Conservation (phyloP, 2,888 invertebrate genomes). For the Gastracanthus pulcherrimus region DNA sequence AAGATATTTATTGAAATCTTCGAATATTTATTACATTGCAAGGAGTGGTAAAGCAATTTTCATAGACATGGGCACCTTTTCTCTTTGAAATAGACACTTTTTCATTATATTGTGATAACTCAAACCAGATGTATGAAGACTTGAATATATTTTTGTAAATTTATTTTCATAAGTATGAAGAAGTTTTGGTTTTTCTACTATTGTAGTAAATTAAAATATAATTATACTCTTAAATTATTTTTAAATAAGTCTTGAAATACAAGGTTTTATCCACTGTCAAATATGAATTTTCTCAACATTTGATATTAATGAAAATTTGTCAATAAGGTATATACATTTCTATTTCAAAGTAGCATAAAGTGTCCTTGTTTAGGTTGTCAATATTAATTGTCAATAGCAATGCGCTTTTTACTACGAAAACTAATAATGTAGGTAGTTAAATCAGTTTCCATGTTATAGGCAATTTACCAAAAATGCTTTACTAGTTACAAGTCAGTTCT, state of each 20-base stretch:
- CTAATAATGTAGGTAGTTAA: conserved; percentile 38
- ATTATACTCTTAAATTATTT: too few relatives aligned
- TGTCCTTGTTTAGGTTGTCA: conserved; percentile 50
- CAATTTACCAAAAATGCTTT: conserved; percentile 56
- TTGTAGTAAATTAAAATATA: too few relatives aligned
- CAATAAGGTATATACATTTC: not conserved
- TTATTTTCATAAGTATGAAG: too few relatives aligned
- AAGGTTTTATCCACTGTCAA: not conserved
- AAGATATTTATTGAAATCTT: conserved; percentile 36
- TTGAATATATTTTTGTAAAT: not conserved
- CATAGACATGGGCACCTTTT: conserved; percentile 34
- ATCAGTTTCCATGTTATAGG: conserved; percentile 39
- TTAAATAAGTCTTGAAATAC: too few relatives aligned
- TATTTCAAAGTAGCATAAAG: conserved; percentile 44
- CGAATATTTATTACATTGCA: conserved; percentile 33
- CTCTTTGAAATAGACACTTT: conserved; percentile 34
- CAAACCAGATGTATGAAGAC: too few relatives aligned
- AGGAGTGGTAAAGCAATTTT: conserved; percentile 23
- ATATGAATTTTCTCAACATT: too few relatives aligned
- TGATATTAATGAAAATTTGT: not conserved
- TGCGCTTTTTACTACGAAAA: conserved; percentile 28
- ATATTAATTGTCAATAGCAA: conserved; percentile 49
- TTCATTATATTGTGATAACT: too few relatives aligned
- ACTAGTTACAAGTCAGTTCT: conserved; percentile 45
- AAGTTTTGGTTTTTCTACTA: too few relatives aligned